A percentile compares a stretch with the other conserved stretches of the same genome.
Conservation (phyloP, 2,888 invertebrate genomes). For the Drosophila macrothrix region DNA sequence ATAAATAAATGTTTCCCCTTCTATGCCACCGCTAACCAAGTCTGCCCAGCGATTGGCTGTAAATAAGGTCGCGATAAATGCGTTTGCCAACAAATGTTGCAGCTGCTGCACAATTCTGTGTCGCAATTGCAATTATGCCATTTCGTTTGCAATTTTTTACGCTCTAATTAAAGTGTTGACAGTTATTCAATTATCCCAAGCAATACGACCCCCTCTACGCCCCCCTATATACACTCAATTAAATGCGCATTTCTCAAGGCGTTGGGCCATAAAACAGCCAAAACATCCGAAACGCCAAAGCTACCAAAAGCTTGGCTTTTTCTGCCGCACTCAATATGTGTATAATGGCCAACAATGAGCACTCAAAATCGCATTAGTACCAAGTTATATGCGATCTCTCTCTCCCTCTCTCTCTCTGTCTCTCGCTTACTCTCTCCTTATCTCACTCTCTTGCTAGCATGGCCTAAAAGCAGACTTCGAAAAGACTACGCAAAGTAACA, state of each 20-base stretch:
- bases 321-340: constrained; percentile 42
- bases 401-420: not conserved
- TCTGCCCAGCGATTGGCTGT: constrained; percentile 1
- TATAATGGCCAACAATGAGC: constrained; percentile 67
- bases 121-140: constrained; percentile 52
- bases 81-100: constrained; percentile 57
- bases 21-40: not conserved
- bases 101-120: constrained; percentile 33
- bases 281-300: constrained; percentile 19
- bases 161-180: constrained; percentile 79
- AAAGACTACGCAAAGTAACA: constrained; percentile 63
- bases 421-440: not conserved
- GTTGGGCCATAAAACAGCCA: constrained; percentile 42
- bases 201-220: constrained; percentile 4
- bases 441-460: not conserved
- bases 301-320: constrained; percentile 18
- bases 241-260: constrained; percentile 66
- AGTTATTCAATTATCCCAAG: constrained; percentile 75
- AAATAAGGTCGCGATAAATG: constrained; percentile 57
- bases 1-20: constrained; percentile 18
- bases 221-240: constrained; percentile 59
- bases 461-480: constrained; percentile 62
- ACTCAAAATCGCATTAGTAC: constrained; percentile 77
- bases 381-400: constrained; percentile 43
- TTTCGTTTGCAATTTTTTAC: constrained; percentile 61